Evolutionary conservation across 1,140 invertebrate genomes (phyloP).

Genomic region (Stratiolaelaps scimitus): DNA sequence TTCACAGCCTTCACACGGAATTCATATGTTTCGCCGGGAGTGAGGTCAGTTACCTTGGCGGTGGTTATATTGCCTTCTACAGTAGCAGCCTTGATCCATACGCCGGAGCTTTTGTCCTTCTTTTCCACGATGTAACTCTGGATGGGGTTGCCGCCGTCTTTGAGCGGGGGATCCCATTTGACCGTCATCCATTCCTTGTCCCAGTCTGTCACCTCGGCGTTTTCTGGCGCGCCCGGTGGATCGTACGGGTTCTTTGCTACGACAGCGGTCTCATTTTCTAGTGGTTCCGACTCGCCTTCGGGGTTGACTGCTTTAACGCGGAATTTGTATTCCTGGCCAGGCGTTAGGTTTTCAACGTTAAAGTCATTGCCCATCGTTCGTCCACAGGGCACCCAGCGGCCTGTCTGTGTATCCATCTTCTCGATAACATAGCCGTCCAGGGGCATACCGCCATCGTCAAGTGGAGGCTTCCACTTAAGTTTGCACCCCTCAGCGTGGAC

Average conservation of each 20-base stretch:
- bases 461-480: slow-evolving; percentile 82
- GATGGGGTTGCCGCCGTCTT: slow-evolving; percentile 81
- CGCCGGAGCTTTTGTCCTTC: slow-evolving; percentile 68
- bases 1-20: slow-evolving; percentile 77
- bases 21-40: slow-evolving; percentile 88
- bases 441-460: slow-evolving; percentile 87
- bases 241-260: slow-evolving; percentile 95
- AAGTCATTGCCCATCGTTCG: slow-evolving; percentile 66
- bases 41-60: slow-evolving; percentile 70
- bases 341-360: slow-evolving; percentile 70
- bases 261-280: slow-evolving; percentile 78
- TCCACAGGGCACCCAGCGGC: slow-evolving; percentile 74
- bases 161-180: slow-evolving; percentile 72
- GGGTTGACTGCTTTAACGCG: slow-evolving; percentile 91
- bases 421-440: slow-evolving; percentile 89
- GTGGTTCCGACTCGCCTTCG: slow-evolving; percentile 90
- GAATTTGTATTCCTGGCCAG: slow-evolving; percentile 95
- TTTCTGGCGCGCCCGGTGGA: slow-evolving; percentile 75
- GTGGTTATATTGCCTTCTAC: slow-evolving; percentile 54
- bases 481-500: slow-evolving; percentile 84
- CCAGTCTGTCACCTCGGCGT: slow-evolving; percentile 79
- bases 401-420: slow-evolving; percentile 81
- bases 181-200: slow-evolving; percentile 86
- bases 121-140: slow-evolving; percentile 88
- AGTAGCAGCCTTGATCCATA: slow-evolving; percentile 73